Evolutionary conservation across 2,113 vertebrate species (phyloP), one percentile per base, ranked within the genome.

Genomic region (Neolamprologus modestus): DNA sequence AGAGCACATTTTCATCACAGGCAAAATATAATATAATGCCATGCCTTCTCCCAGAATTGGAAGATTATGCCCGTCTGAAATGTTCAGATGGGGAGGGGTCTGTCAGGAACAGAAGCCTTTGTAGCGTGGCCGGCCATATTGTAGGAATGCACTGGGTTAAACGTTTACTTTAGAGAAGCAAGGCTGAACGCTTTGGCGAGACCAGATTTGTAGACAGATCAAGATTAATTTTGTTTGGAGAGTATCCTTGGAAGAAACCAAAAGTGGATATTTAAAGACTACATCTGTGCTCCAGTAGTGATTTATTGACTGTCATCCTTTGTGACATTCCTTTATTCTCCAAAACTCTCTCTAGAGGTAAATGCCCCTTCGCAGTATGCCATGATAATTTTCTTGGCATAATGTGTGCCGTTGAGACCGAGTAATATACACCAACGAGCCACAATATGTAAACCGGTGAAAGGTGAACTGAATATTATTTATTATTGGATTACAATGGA

Each of bases 1-100:
- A 90, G 78, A 85, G 59, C 59, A 24, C 79, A 84, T 89, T 90
- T 86, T 84, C 40, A 82, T 89, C 50, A 78, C 63, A 55, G 10
- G 84, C 57, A 45, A 6, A 53, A 21, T 17, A 26, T 42, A 33
- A 55, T 35, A 19, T 37, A 82, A 73, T 45, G 6, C 37, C 24
- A 24, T 24, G 24, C 8, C 7, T 26, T 81, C 40, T 84, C 6
- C 45, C 59, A 54, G 14, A 71, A 50, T 68, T 84, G 53, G 28
- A 24, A 84, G 53, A 81, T 84, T 45, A 63, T 63, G 66, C 21
- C 66, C 28, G 1, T 76, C 37, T 84, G 26, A 68, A 78, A 40
- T 81, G 63, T 54, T 85, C 73, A 78, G 45, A 28, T 54, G 35
- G 21, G 47, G 68, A n/a, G 42, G 40, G 83, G 24, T 54, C 17